These are phyloP conservation scores for Tinea trinotella DNA, from an alignment of 2,888 invertebrate genomes.

Conservation along the genomic window DNA sequence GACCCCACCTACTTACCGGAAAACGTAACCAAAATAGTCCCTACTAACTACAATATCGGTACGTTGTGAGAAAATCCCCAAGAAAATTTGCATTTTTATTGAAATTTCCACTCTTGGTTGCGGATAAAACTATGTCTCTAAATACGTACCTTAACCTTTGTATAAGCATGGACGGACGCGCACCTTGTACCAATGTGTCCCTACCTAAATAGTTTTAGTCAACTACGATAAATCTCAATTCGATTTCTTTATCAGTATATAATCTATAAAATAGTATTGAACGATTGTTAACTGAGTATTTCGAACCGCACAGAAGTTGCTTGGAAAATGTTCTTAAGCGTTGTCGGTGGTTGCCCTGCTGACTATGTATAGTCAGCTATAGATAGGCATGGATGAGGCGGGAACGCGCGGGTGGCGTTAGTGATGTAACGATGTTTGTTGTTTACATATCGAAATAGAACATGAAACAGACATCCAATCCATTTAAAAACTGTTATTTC, in stretches of 20 bases:
- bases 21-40: slow-evolving; percentile 14
- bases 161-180: slow-evolving; percentile 27
- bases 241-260: background rate
- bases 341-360: background rate
- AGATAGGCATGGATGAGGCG: background rate
- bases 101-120: slow-evolving; percentile 64
- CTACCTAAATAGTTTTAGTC: background rate
- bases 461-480: slow-evolving; percentile 13
- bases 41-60: slow-evolving; percentile 12
- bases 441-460: slow-evolving; percentile 17
- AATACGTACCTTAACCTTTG: slow-evolving; percentile 57
- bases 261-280: background rate
- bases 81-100: slow-evolving; percentile 69
- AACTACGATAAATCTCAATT: background rate
- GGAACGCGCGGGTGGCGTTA: slow-evolving; percentile 22
- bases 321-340: background rate
- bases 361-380: slow-evolving; percentile 10
- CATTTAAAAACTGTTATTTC: background rate
- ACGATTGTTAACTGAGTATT: background rate
- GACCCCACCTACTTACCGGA: slow-evolving; percentile 22
- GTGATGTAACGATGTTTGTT: slow-evolving; percentile 17
- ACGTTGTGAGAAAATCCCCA: slow-evolving; percentile 46
- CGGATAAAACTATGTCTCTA: slow-evolving; percentile 61
- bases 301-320: background rate
- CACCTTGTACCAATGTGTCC: background rate